Evolutionary conservation across 2,113 vertebrate species (phyloP).

Genomic region (Peromyscus leucopus): DNA sequence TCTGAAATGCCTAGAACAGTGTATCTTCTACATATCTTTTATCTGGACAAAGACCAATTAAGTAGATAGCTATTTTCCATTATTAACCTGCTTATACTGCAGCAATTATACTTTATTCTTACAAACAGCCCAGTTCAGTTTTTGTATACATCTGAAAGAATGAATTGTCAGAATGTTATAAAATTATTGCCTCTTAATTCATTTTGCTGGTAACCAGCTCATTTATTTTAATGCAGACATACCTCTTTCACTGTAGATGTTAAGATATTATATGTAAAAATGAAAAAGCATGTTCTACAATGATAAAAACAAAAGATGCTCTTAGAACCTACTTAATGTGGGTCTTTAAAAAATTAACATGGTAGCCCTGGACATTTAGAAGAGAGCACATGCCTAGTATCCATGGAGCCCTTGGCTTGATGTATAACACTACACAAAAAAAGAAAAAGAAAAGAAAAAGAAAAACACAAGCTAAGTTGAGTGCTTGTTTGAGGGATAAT

Average conservation of each 20-base stretch:
- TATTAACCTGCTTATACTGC: slow-evolving; percentile 58
- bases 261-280: slow-evolving; percentile 47
- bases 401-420: not conserved
- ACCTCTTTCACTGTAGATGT: not conserved
- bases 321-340: slow-evolving; percentile 1
- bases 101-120: slow-evolving; percentile 58
- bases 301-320: slow-evolving; percentile 39
- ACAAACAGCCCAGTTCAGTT: slow-evolving; percentile 8
- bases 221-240: slow-evolving; percentile 41
- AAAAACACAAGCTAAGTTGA: not conserved
- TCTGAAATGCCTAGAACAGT: slow-evolving; percentile 60
- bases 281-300: not conserved
- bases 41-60: slow-evolving; percentile 75
- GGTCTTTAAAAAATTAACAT: not conserved
- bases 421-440: not conserved
- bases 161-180: slow-evolving; percentile 36
- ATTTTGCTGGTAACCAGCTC: slow-evolving; percentile 60
- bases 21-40: slow-evolving; percentile 66
- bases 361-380: not conserved
- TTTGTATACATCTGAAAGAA: slow-evolving; percentile 51
- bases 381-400: not conserved
- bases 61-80: slow-evolving; percentile 79
- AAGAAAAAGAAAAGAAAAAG: not conserved
- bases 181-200: slow-evolving; percentile 72
- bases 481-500: slow-evolving; percentile 31